These are phyloP conservation scores for Mesoligia furuncula DNA, from an alignment of 2,888 invertebrate genomes.

Conservation along the genomic window DNA sequence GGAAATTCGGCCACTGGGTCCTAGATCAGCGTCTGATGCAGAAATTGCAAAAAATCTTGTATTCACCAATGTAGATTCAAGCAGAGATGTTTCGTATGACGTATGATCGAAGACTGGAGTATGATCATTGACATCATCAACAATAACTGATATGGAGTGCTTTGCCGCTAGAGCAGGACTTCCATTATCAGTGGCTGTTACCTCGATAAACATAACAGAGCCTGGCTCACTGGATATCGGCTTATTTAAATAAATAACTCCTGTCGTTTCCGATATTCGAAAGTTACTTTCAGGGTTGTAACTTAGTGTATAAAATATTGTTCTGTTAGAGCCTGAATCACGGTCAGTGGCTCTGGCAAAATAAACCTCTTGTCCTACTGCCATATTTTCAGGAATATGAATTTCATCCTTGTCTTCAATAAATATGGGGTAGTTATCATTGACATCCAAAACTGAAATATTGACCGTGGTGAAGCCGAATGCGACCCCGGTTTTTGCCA, in stretches of 20 bases:
- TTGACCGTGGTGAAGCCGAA: slow-evolving; percentile 95
- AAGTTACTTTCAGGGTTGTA: slow-evolving; percentile 95
- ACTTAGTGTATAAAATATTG: slow-evolving; percentile 95
- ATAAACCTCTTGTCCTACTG: slow-evolving; percentile 98
- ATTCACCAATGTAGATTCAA: slow-evolving; percentile 97
- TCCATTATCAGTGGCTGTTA: slow-evolving; percentile 96
- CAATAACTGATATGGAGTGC: slow-evolving; percentile 92
- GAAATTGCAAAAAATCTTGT: slow-evolving; percentile 96
- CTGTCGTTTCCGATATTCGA: slow-evolving; percentile 95
- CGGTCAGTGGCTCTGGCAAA: slow-evolving; percentile 96
- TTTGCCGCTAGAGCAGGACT: slow-evolving; percentile 93
- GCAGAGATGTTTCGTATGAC: slow-evolving; percentile 97
- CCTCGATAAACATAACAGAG: slow-evolving; percentile 93
- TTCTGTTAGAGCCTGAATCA: slow-evolving; percentile 97
- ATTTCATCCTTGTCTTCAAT: slow-evolving; percentile 95
- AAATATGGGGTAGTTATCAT: slow-evolving; percentile 97
- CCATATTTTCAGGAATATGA: slow-evolving; percentile 95
- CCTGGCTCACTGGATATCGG: slow-evolving; percentile 94
- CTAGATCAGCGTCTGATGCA: slow-evolving; percentile 97
- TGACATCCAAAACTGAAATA: slow-evolving; percentile 95
- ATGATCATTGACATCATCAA: slow-evolving; percentile 98
- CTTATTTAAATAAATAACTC: slow-evolving; percentile 96
- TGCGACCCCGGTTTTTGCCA: slow-evolving; percentile 94
- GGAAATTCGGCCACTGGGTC: slow-evolving; percentile 94
- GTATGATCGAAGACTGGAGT: slow-evolving; percentile 98